A percentile compares a stretch with the other conserved stretches of the same genome.
Evolutionary conservation across 1,140 invertebrate species (phyloP).

Genomic region (Scaptomyza pallida): DNA sequence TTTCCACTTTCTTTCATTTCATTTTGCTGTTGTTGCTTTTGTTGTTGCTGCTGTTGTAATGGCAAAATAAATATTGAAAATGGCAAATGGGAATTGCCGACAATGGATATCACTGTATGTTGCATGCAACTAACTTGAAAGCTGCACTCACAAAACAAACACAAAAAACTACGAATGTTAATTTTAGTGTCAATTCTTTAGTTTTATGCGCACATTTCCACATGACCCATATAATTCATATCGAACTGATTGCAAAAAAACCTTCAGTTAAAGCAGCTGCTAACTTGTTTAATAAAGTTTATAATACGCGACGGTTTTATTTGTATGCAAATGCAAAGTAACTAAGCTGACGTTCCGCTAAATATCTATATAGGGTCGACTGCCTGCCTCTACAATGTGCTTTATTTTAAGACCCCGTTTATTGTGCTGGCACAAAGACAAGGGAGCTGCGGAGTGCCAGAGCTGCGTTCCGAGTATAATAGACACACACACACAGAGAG

Average conservation of each 20-base stretch:
- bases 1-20: neutral
- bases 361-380: neutral
- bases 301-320: constrained; percentile 62
- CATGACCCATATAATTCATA: too few species aligned
- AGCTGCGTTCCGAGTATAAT: neutral
- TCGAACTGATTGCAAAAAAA: neutral
- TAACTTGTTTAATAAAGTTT: constrained; percentile 64
- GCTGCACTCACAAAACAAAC: constrained; percentile 1
- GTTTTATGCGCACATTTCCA: neutral
- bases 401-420: constrained; percentile 75
- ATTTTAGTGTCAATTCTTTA: constrained; percentile 3
- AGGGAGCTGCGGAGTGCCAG: neutral
- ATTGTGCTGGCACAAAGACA: constrained; percentile 62
- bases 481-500: too few species aligned
- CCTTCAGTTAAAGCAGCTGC: constrained; percentile 4
- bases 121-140: constrained; percentile 35
- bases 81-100: constrained; percentile 80
- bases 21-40: constrained; percentile 13
- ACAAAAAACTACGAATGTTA: neutral
- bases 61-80: constrained; percentile 74
- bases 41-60: constrained; percentile 40
- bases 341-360: constrained; percentile 45
- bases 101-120: constrained; percentile 51
- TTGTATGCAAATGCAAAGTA: constrained; percentile 72
- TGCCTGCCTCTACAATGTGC: constrained; percentile 42